phyloP scores from a whole-genome alignment of 2,888 invertebrate genomes.

The Cheilosia impressa region DNA sequence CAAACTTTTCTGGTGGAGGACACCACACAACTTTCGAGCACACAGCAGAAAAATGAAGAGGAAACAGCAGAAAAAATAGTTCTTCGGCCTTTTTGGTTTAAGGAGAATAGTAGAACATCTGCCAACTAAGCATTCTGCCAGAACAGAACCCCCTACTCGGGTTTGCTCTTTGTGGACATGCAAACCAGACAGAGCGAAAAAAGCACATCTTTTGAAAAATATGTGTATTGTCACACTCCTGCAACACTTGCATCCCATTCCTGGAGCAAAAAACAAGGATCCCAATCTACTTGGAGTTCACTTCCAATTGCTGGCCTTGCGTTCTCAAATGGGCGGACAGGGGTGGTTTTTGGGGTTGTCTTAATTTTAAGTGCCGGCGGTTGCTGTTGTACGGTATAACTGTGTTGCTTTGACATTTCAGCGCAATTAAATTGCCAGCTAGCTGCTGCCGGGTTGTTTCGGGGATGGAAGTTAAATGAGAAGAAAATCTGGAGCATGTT shows the following conservation, averaged over 20 bases:
- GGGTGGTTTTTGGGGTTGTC: conserved; percentile 48
- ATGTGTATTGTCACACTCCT: conserved; percentile 63
- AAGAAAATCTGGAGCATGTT: conserved; percentile 73
- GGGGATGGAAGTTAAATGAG: conserved; percentile 64
- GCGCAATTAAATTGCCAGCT: conserved; percentile 64
- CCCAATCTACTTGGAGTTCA: conserved; percentile 36
- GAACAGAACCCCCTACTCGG: background rate
- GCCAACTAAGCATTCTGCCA: conserved; percentile 47
- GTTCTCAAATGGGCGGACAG: conserved; percentile 32
- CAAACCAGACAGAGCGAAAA: conserved; percentile 67
- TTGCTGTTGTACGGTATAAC: conserved; percentile 38
- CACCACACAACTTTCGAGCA: conserved; percentile 48
- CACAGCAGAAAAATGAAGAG: conserved; percentile 22
- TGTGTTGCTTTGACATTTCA: conserved; percentile 70
- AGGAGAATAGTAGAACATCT: conserved; percentile 49
- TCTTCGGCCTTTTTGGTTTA: conserved; percentile 31
- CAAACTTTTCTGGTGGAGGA: conserved; percentile 70
- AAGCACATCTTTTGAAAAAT: conserved; percentile 30
- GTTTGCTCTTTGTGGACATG: conserved; percentile 53
- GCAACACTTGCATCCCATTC: conserved; percentile 54
- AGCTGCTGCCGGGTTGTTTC: conserved; percentile 21
- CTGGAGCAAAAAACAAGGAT: conserved; percentile 12
- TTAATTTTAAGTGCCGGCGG: conserved; percentile 67
- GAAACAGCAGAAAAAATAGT: conserved; percentile 57
- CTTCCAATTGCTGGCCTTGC: conserved; percentile 32